Conservation (phyloP, 2,113 vertebrate genomes). For the Psettodes erumei region DNA sequence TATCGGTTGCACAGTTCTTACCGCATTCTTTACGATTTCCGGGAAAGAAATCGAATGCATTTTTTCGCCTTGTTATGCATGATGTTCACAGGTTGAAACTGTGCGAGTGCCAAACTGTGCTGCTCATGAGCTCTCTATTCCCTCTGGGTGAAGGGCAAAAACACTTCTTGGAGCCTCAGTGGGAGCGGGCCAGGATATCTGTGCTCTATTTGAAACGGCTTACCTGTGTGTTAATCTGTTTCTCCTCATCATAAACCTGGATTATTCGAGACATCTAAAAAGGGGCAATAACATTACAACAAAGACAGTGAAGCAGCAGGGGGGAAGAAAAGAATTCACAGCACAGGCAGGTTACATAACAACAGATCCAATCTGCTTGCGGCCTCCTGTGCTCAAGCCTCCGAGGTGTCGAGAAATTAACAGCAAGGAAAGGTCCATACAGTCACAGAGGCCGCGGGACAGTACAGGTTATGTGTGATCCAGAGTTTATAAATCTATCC, state of each 20-base stretch:
- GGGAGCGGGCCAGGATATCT: conserved; percentile 65
- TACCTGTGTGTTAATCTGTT: conserved; percentile 99
- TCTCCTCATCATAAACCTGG: conserved; percentile 99
- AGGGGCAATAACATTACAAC: conserved; percentile 96
- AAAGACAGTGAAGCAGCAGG: conserved; percentile 83
- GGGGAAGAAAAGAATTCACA: conserved; percentile 83
- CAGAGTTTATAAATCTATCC: background rate
- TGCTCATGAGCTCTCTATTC: background rate
- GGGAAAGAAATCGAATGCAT: background rate
- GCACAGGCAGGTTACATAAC: conserved; percentile 78
- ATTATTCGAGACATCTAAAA: conserved; percentile 99
- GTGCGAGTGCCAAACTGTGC: background rate
- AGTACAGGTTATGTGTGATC: background rate
- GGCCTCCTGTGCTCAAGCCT: conserved; percentile 42
- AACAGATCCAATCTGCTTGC: conserved; percentile 63
- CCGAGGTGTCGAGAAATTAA: conserved; percentile 33
- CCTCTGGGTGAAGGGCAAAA: conserved; percentile 6
- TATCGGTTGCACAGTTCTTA: background rate
- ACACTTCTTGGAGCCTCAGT: conserved; percentile 72
- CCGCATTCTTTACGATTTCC: background rate
- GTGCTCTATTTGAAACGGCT: conserved; percentile 89
- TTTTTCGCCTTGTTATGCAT: background rate
- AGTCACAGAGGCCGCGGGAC: background rate
- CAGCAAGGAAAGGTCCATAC: conserved; percentile 42
- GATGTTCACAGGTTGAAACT: background rate